Percentiles rank a stretch among this genome's conserved stretches.
Evolutionary conservation across 1,140 invertebrate species (phyloP).

Genomic region (Caenorhabditis latens): DNA sequence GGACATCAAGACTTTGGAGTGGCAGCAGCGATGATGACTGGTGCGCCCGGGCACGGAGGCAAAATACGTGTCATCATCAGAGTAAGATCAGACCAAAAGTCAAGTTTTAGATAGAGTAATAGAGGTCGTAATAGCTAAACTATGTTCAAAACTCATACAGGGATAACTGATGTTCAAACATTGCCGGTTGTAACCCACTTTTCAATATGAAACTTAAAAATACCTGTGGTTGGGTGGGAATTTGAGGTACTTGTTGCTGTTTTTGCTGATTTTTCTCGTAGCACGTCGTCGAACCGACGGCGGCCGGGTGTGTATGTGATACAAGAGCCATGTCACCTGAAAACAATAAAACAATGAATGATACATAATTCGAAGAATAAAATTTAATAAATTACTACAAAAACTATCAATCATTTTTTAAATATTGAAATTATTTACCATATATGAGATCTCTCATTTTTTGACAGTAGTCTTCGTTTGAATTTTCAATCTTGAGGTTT

Average conservation of each 20-base stretch:
- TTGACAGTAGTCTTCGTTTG: not conserved
- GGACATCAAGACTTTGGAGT: slow-evolving; percentile 47
- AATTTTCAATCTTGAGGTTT: slow-evolving; percentile 11
- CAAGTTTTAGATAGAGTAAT: too few relatives aligned
- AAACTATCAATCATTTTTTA: not conserved
- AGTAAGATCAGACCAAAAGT: not conserved
- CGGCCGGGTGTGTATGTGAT: slow-evolving; percentile 50
- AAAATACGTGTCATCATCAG: slow-evolving; percentile 24
- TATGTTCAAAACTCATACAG: too few relatives aligned
- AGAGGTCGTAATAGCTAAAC: too few relatives aligned
- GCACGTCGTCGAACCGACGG: slow-evolving; percentile 49
- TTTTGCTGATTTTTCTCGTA: slow-evolving; percentile 57
- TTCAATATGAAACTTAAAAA: not conserved
- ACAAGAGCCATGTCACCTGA: slow-evolving; percentile 62
- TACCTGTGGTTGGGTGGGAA: slow-evolving; percentile 49
- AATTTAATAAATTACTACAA: not conserved
- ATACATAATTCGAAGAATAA: not conserved
- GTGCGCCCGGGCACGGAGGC: slow-evolving; percentile 10
- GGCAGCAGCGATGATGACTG: slow-evolving; percentile 3
- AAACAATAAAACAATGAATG: slow-evolving; percentile 16
- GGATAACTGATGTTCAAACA: too few relatives aligned
- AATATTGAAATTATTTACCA: not conserved
- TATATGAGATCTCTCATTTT: slow-evolving; percentile 38
- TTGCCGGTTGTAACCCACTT: not conserved
- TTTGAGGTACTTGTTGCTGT: slow-evolving; percentile 50